Percentiles rank a stretch among this genome's conserved stretches.
Evolutionary conservation across 2,113 vertebrate genomes (phyloP).

Genomic region (Neogobius melanostomus): DNA sequence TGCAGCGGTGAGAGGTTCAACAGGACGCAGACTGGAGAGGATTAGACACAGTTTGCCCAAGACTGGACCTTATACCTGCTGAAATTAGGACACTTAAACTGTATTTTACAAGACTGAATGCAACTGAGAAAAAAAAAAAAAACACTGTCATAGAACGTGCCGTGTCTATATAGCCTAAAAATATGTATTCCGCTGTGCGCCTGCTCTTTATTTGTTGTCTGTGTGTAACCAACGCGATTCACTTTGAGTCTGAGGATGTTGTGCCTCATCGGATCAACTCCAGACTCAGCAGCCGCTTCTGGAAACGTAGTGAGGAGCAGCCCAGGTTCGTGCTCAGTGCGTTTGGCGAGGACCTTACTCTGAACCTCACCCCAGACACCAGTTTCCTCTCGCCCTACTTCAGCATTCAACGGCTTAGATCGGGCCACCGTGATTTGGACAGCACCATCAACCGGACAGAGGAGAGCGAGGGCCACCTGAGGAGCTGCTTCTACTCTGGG

Average conservation of each 20-base stretch:
- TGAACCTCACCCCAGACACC: constrained; percentile 80
- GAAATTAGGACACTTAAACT: background rate
- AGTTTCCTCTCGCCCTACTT: constrained; percentile 81
- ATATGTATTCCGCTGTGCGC: constrained; percentile 48
- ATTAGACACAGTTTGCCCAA: constrained; percentile 32
- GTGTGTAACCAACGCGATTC: constrained; percentile 52
- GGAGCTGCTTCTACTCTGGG: constrained; percentile 84
- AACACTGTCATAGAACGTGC: background rate
- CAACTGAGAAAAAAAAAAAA: background rate
- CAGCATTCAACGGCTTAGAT: constrained; percentile 72
- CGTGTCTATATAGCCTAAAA: constrained; percentile 19
- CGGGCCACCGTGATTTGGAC: constrained; percentile 1
- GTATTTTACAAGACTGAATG: constrained; percentile 3
- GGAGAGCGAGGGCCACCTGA: constrained; percentile 55
- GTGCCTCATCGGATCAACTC: constrained; percentile 66
- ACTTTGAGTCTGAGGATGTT: constrained; percentile 69
- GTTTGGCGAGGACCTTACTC: constrained; percentile 77
- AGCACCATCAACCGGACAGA: constrained; percentile 42
- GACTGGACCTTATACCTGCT: constrained; percentile 20
- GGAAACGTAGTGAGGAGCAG: constrained; percentile 71
- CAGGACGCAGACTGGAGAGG: constrained; percentile 27
- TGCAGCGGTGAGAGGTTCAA: constrained; percentile 63
- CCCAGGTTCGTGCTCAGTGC: constrained; percentile 73
- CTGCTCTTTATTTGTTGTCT: constrained; percentile 41
- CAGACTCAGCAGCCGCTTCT: constrained; percentile 63